These are phyloP conservation scores for Pogonocherus hispidulus DNA, from an alignment of 2,888 invertebrate species.

Conservation along the genomic window DNA sequence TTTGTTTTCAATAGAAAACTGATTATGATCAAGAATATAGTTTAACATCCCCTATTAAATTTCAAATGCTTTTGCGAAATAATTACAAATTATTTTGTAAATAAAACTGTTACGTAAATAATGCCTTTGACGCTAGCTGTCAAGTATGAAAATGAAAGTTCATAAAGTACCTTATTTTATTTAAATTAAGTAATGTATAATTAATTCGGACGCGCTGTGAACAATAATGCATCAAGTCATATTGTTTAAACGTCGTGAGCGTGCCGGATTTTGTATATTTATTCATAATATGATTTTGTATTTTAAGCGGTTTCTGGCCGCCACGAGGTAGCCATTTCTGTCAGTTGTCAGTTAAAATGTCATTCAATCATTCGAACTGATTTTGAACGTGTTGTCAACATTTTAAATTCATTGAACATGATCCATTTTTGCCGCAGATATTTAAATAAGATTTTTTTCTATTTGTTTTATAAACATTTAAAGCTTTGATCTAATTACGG, in stretches of 20 bases:
- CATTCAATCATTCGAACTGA: constrained; percentile 27
- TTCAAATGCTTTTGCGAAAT: constrained; percentile 10
- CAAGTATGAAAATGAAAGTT: constrained; percentile 59
- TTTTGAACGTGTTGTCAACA: constrained; percentile 42
- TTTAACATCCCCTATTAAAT: not conserved
- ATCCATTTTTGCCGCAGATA: not conserved
- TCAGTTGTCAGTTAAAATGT: constrained; percentile 55
- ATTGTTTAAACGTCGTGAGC: not conserved
- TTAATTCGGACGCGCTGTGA: constrained; percentile 6
- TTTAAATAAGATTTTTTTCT: not conserved
- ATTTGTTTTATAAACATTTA: not conserved
- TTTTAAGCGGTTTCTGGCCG: constrained; percentile 45
- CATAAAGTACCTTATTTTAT: constrained; percentile 54
- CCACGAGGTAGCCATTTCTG: constrained; percentile 61
- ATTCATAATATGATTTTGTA: constrained; percentile 35
- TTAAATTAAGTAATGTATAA: constrained; percentile 27
- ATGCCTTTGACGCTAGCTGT: constrained; percentile 49
- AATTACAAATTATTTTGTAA: constrained; percentile 18
- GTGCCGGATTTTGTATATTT: constrained; percentile 10
- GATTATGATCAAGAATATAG: not conserved
- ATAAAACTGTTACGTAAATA: constrained; percentile 55
- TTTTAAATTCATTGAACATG: constrained; percentile 45
- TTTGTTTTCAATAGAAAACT: not conserved
- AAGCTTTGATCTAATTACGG: constrained; percentile 2
- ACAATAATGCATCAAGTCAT: not conserved